Conservation (phyloP, 2,113 vertebrate genomes). For the Chlamydotis undulata region DNA sequence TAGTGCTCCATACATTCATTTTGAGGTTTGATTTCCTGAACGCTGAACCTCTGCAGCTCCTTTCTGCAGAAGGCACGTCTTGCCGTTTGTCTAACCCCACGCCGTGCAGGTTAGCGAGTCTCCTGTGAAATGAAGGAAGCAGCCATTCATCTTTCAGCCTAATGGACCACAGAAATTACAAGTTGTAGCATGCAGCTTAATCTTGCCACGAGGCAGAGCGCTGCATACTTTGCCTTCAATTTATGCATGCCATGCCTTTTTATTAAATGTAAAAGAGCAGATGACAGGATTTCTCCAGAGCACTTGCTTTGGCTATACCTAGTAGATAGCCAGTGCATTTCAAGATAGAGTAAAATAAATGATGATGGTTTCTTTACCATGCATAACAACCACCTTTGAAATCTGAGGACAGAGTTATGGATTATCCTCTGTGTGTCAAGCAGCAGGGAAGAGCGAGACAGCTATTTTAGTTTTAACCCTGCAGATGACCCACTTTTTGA, state of each 20-base stretch:
- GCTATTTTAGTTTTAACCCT: conserved; percentile 3
- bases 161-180: conserved; percentile 59
- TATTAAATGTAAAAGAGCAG: conserved; percentile 26
- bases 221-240: conserved; percentile 56
- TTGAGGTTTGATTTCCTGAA: background rate
- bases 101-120: background rate
- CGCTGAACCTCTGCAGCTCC: background rate
- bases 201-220: conserved; percentile 57
- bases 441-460: background rate
- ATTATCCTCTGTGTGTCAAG: background rate
- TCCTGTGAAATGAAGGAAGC: conserved; percentile 7
- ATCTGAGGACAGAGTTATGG: background rate
- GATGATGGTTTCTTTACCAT: background rate
- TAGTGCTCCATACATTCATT: background rate
- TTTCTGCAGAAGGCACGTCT: background rate
- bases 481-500: conserved; percentile 27
- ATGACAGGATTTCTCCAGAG: conserved; percentile 40
- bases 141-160: conserved; percentile 47
- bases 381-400: conserved; percentile 5
- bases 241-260: conserved; percentile 54
- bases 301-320: background rate
- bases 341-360: background rate
- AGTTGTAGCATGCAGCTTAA: conserved; percentile 52
- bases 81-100: background rate
- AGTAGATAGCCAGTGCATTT: background rate